Base-by-base conservation (phyloP, 2,113 vertebrate species). In the Psammodynastes pulverulentus region DNA sequence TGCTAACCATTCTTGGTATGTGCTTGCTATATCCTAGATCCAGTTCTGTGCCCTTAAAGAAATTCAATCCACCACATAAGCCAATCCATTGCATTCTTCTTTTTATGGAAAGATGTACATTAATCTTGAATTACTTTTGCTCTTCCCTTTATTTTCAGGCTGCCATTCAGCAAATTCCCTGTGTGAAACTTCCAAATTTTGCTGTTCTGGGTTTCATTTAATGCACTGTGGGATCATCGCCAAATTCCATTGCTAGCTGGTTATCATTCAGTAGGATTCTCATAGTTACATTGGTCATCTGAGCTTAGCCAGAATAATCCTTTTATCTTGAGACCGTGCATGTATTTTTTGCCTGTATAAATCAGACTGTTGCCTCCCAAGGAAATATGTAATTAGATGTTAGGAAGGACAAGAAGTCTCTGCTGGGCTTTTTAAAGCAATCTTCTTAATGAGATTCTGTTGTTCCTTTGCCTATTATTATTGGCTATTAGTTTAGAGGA, bases 31-130 rank as follows among this genome's bases (percentile, higher is more conserved):
- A 90, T 17, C 89, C 91, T 58, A 85, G 7, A 45, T 94, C 84
- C 79, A 58, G 88, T 86, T 93, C 39, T 92, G 52, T 43, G 84
- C 1, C 5, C 48, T 48, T 93, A 46, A 91, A 93, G 93, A 93
- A 92, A 89, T 94, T 13, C 39, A 87, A 15, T 39, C 62, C 92
- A 26, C 10, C 52, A 0, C 23, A 12, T 49, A 72, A 91, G 52
- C 34, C 87, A 46, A 92, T 43, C 72, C 91, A 86, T 62, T 0
- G 24, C 43, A 90, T 4, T 62, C 92, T 90, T n/a, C 95, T 29
- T 46, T 49, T n/a, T 4, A 0, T 67, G 79, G 46, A 85, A 52
- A 24, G 0, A 46, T 56, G 0, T 21, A 84, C 54, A 86, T 43
- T 17, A 48, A 19, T 72, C 48, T 19, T 8, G 39, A 84, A 48